Base-by-base conservation (phyloP, 2,797 vertebrate species). In the Danio tinwini region DNA sequence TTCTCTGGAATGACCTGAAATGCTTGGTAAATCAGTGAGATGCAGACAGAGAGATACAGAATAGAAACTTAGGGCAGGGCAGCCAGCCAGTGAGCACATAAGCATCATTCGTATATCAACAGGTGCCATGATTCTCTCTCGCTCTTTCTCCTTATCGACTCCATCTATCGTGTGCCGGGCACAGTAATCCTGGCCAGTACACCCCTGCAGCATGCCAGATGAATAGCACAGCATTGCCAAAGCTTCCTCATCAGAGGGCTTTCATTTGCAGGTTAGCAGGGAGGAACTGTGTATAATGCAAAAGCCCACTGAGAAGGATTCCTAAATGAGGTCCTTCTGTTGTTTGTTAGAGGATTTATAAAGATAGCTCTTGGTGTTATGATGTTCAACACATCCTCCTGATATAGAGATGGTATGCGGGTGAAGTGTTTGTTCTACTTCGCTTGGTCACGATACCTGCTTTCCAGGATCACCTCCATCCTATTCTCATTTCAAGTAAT, bases 401-500 rank as follows among this genome's bases (percentile, higher is more conserved):
- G 52, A 72, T 37, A 73, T 45, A 59, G 17, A 52, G 42, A 45
- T 67, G 78, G 61, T 13, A 42, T 19, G 45, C n/a, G 11, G 61
- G 47, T 29, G 65, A 47, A 40, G 45, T 12, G 3, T 56, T 70
- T 68, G 52, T 37, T 67, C n/a, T 44, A 50, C 42, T 67, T 50
- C 29, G 75, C 47, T 56, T 68, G 29, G 21, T 55, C 19, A 50
- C 11, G 13, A 19, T 44, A 42, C 50, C 40, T 39, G 71, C 47
- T 49, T 78, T 63, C 19, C 40, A n/a, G 29, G 47, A 61, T 16
- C 63, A 42, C 11, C 47, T 55, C 53, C 11, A 42, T 47, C 16
- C 49, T n/a, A 47, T 50, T 55, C 74, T 81, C 52, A 70, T 68
- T 74, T 70, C 17, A 69, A 13, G 47, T 21, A 61, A 67, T 83